phyloP scores from a whole-genome alignment of 2,113 vertebrate species.

The Sturnus vulgaris region DNA sequence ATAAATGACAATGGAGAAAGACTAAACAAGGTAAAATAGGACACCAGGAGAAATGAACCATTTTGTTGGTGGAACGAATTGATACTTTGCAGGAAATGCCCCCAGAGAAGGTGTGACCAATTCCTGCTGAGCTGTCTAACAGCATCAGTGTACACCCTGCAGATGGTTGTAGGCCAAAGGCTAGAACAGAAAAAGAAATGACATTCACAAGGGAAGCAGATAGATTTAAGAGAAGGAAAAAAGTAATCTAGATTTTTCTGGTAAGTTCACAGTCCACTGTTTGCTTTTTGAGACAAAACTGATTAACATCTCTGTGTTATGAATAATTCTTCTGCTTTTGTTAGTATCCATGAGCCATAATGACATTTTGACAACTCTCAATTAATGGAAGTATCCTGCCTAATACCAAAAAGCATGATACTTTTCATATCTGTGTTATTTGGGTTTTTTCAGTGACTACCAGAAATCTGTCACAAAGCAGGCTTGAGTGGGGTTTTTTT shows the following conservation, averaged over 20 bases:
- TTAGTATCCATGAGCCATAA: neutral
- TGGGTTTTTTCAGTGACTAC: neutral
- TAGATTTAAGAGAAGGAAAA: neutral
- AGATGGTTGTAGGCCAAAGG: constrained; percentile 51
- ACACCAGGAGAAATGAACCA: constrained; percentile 51
- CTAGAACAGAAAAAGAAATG: constrained; percentile 7
- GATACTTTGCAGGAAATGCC: constrained; percentile 44
- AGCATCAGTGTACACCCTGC: neutral
- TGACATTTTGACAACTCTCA: neutral
- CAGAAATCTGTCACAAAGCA: neutral
- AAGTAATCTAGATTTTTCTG: neutral
- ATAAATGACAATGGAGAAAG: constrained; percentile 61
- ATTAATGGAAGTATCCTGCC: neutral
- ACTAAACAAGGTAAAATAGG: constrained; percentile 39
- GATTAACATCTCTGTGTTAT: neutral
- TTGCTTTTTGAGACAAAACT: neutral
- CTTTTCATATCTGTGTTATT: neutral
- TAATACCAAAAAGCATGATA: neutral
- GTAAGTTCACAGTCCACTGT: neutral
- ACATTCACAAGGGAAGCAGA: neutral
- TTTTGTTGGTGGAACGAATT: constrained; percentile 64
- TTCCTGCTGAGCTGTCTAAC: constrained; percentile 46
- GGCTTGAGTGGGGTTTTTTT: neutral
- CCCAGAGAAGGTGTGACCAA: constrained; percentile 36
- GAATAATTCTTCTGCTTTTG: neutral